Conservation (phyloP, 1,140 invertebrate genomes). For the Drosophila pseudoobscura region DNA sequence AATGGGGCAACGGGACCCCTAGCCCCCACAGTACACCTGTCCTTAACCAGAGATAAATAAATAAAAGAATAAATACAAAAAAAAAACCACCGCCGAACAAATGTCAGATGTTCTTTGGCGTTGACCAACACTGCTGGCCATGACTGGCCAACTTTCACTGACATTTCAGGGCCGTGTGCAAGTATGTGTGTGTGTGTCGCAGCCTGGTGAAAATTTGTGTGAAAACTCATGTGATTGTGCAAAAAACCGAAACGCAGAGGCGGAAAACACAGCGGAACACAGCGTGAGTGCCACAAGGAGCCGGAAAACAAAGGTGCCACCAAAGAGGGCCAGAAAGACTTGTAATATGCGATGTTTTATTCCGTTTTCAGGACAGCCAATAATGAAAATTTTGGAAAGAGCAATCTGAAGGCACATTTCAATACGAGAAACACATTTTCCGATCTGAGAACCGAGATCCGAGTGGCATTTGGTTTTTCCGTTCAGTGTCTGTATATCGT, state of each 20-base stretch:
- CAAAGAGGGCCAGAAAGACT: no score
- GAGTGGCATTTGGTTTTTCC: not conserved
- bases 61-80: no score
- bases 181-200: constrained; percentile 16
- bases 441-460: no score
- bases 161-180: constrained; percentile 35
- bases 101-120: not conserved
- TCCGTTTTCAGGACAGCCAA: no score
- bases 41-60: no score
- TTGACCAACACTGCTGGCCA: constrained; percentile 38
- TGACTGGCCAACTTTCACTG: not conserved
- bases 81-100: not conserved
- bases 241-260: constrained; percentile 3
- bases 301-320: no score
- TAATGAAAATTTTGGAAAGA: no score
- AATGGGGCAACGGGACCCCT: no score
- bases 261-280: not conserved
- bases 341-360: no score
- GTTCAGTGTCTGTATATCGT: not conserved
- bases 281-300: not conserved
- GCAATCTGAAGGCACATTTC: not conserved
- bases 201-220: constrained; percentile 39
- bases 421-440: not conserved
- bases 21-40: no score
- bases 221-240: constrained; percentile 44